A percentile compares a stretch with the other conserved stretches of the same genome.
phyloP scores from a whole-genome alignment of 2,113 vertebrate species.

The Nesogale talazaci region DNA sequence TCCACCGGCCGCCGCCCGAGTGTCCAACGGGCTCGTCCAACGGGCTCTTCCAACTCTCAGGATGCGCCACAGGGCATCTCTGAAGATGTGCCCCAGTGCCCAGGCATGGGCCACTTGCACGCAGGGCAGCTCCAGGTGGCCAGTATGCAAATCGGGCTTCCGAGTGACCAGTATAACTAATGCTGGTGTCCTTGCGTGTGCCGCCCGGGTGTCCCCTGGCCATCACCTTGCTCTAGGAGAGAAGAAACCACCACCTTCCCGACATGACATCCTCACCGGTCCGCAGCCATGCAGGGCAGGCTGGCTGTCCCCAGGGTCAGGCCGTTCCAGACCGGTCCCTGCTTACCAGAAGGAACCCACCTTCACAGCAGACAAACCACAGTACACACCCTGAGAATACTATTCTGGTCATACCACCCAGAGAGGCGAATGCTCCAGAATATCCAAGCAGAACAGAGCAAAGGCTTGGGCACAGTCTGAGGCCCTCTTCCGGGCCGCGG shows the following conservation, averaged over 20 bases:
- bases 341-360: constrained; percentile 45
- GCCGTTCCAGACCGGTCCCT: not conserved
- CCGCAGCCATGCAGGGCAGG: not conserved
- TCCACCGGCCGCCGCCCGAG: not conserved
- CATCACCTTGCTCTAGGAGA: constrained; percentile 25
- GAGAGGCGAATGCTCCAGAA: constrained; percentile 67
- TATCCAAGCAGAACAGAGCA: constrained; percentile 65
- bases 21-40: constrained; percentile 25
- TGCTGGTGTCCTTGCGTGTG: not conserved
- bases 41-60: constrained; percentile 27
- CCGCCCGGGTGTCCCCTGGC: not conserved
- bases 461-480: constrained; percentile 21
- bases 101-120: not conserved
- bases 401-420: constrained; percentile 56
- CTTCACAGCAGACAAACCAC: constrained; percentile 71
- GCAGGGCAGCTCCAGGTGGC: not conserved
- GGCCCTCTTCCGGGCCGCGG: not conserved
- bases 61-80: constrained; percentile 21
- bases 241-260: not conserved
- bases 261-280: not conserved
- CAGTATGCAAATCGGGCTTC: constrained; percentile 8
- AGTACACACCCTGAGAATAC: constrained; percentile 78
- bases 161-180: not conserved
- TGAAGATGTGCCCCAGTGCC: constrained; percentile 19
- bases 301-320: not conserved